Evolutionary conservation across 53 echinoderm and acorn worm species (phyloP).

Genomic region (Stichopus horrens): DNA sequence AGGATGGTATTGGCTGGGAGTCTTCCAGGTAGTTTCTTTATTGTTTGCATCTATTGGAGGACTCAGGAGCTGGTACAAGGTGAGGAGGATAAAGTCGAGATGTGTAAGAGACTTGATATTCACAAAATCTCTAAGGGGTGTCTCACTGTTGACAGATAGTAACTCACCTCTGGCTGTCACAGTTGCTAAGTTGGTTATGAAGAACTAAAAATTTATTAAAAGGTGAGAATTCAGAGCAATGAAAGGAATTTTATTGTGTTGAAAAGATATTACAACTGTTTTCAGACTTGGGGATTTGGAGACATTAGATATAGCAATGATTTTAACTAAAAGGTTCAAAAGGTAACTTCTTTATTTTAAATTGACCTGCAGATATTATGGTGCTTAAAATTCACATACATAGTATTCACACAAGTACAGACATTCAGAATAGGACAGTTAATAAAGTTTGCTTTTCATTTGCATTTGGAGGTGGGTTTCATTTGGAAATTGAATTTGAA

Average conservation of each 20-base stretch:
- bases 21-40: no score
- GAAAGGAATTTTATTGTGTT: not conserved
- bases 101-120: not conserved
- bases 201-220: not conserved
- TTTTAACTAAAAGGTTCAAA: no score
- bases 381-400: no score
- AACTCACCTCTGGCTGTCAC: conserved; percentile 10
- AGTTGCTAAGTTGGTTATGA: conserved; percentile 2
- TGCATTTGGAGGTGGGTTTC: no score
- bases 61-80: not conserved
- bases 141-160: conserved; percentile 3
- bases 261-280: not conserved
- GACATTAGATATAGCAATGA: no score
- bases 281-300: not conserved
- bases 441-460: no score
- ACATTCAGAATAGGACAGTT: no score
- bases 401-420: no score
- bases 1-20: not conserved
- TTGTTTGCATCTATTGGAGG: no score
- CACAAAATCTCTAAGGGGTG: not conserved
- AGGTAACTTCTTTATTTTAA: no score
- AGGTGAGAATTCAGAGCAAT: not conserved
- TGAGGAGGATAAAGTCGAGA: not conserved
- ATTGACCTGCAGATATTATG: no score
- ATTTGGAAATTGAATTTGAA: no score